phyloP scores from a whole-genome alignment of 2,888 invertebrate genomes.

The Ashinkailepas kermadecensis region DNA sequence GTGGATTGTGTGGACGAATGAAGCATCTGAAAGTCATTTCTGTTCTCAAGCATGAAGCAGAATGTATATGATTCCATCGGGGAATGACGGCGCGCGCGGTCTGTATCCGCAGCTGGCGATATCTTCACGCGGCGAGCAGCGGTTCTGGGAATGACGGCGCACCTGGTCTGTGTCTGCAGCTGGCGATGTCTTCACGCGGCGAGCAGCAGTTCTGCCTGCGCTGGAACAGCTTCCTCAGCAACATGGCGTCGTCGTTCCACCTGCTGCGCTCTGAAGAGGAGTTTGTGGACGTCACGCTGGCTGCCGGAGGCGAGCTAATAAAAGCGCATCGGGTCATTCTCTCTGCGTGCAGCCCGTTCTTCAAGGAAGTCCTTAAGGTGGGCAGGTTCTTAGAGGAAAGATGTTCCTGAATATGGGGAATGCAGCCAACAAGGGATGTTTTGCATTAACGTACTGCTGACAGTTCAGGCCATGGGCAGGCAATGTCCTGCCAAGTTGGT shows the following conservation, averaged over 20 bases:
- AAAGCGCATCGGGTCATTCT: constrained; percentile 77
- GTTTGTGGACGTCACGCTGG: constrained; percentile 77
- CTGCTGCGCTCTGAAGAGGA: constrained; percentile 57
- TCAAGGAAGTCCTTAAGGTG: constrained; percentile 78
- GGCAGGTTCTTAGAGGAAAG: constrained; percentile 10
- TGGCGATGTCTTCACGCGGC: background rate
- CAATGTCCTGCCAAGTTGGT: too few species aligned
- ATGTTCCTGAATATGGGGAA: background rate
- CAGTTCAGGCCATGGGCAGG: too few species aligned
- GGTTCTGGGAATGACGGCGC: constrained; percentile 29
- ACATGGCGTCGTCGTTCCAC: constrained; percentile 33
- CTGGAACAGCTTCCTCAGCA: constrained; percentile 34
- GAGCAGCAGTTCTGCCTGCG: constrained; percentile 35
- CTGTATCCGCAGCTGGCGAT: too few species aligned
- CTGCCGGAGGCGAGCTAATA: constrained; percentile 73
- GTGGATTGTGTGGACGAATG: too few species aligned
- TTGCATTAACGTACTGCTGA: background rate
- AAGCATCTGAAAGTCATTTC: too few species aligned
- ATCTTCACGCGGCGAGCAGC: constrained; percentile 26
- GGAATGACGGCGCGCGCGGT: too few species aligned
- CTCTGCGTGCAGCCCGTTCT: constrained; percentile 84
- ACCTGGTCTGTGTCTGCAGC: too few species aligned
- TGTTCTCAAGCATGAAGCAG: too few species aligned
- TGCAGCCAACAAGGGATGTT: background rate
- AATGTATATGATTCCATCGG: too few species aligned